Base-by-base conservation (phyloP, 2,888 invertebrate species). In the Cryptophagus acutangulus region DNA sequence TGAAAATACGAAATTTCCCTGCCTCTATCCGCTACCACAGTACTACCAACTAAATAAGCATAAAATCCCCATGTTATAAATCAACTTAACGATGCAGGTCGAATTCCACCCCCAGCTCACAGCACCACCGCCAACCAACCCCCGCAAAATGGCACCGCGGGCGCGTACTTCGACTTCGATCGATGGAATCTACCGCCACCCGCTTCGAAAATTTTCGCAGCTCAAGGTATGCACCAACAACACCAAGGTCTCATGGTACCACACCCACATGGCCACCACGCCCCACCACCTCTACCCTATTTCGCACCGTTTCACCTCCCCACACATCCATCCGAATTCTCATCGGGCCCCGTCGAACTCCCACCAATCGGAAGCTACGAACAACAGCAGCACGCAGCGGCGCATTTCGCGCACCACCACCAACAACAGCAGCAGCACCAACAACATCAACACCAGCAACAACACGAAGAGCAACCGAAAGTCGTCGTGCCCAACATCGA, bases 401-500 rank as follows among this genome's bases (percentile, higher is more conserved):
- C 47, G 3, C 31, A 31, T 5, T 31, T 15, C 16, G 8, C 57
- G 52, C 56, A 53, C 30, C 54, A 31, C 4, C 48, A 48, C 16
- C 51, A 39, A 14, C 56, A 53, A 31, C 54, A 31, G 6, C 48
- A 48, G 17, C 51, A 39, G 16, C 55, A 44, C 10, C 53, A 51
- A 34, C 59, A 56, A 26, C 57, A 51, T 33, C 59, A 56, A 26
- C 57, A 46, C 17, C 55, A 53, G 15, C 63, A 52, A 44, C 70
- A 55, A 64, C 77, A 69, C 53, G 83, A 82, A 67, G 78, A 79
- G 61, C 81, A 82, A 70, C 84, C 84, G 54, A 87, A 87, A 76
- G 87, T 88, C 59, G 85, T 88, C 60, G 87, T 88, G 62, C 88
- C 88, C 58, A 87, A 88, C 73, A 87, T 89, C 67, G 88, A 88